Base-by-base conservation (phyloP, 2,888 invertebrate genomes). In the Drosophila mimetica region DNA sequence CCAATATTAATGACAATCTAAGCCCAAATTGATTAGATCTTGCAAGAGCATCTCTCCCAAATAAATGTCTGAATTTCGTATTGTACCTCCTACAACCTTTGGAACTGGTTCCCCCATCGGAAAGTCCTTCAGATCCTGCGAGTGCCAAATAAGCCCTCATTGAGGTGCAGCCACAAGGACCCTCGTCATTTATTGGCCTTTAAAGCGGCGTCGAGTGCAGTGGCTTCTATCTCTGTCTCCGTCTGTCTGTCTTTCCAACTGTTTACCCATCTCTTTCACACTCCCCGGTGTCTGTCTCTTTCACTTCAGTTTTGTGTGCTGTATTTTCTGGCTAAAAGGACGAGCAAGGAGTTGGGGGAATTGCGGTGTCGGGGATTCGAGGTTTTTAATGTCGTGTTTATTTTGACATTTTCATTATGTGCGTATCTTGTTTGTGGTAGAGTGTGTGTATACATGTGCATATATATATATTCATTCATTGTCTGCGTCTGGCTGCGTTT, bases 331-430 rank as follows among this genome's bases (percentile, higher is more conserved):
- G 8, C n/a, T 28, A 28, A 52, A 34, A 25, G 25, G 13, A 18
- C 16, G 18, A 6, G 6, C 1, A 4, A 2, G 28, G 4, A 9
- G 25, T 25, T 6, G 14, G n/a, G 28, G 52, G 1, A 14, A 16
- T 20, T 30, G 30, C 13, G 57, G 37, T 20, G 57, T 14, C 52
- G 53, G 39, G 55, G 52, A 57, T 57, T 57, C 28, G 44, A 54
- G 55, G 66, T 87, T 85, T 87, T 88, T 81, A 88, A 87, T 87
- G 83, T 79, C 75, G 88, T 87, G 89, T 89, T 87, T 88, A 86
- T 87, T 87, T 87, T 86, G 80, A 88, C 88, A 89, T 84, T 89
- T 88, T 89, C 89, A 89, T 89, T 89, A 89, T 88, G 87, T 77
- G 71, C 69, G 65, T 71, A 20, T 47, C 55, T 50, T 48, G 44